A percentile compares a stretch with the other conserved stretches of the same genome.
Evolutionary conservation across 2,113 vertebrate genomes (phyloP).

Genomic region (Vulpes lagopus): DNA sequence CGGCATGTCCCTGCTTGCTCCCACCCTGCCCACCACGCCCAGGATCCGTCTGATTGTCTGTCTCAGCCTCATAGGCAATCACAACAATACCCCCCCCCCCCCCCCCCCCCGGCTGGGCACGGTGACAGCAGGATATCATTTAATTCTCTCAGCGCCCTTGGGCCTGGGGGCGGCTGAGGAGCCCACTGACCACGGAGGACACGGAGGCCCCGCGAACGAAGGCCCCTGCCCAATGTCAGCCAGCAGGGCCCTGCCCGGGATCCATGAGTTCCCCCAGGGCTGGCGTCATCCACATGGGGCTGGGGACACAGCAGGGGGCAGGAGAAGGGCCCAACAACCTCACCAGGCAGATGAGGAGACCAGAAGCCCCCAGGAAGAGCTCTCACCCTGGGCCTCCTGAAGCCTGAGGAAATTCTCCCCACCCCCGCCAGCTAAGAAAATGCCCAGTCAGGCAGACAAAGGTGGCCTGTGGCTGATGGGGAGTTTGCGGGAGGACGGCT

Average conservation of each 20-base stretch:
- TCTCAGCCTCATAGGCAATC: not conserved
- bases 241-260: not conserved
- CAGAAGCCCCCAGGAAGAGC: not conserved
- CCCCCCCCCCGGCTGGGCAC: not conserved
- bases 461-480: not conserved
- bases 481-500: rapidly evolving
- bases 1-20: slow-evolving; percentile 27
- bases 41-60: not conserved
- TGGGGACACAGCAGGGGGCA: rapidly evolving
- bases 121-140: not conserved
- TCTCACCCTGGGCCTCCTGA: not conserved
- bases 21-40: slow-evolving; percentile 51
- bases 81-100: not conserved
- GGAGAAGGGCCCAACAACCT: not conserved
- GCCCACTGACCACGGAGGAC: not conserved
- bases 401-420: not conserved
- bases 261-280: not conserved
- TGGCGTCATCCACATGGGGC: not conserved
- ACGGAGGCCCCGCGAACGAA: not conserved
- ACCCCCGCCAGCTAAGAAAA: not conserved
- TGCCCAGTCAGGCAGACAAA: not conserved
- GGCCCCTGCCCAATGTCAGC: not conserved
- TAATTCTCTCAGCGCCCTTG: not conserved
- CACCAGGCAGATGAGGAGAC: not conserved
- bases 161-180: rapidly evolving